A percentile compares a stretch with the other conserved stretches of the same genome.
These are phyloP conservation scores for Tetheella fluctuosa DNA, from an alignment of 2,888 invertebrate species.

Conservation along the genomic window DNA sequence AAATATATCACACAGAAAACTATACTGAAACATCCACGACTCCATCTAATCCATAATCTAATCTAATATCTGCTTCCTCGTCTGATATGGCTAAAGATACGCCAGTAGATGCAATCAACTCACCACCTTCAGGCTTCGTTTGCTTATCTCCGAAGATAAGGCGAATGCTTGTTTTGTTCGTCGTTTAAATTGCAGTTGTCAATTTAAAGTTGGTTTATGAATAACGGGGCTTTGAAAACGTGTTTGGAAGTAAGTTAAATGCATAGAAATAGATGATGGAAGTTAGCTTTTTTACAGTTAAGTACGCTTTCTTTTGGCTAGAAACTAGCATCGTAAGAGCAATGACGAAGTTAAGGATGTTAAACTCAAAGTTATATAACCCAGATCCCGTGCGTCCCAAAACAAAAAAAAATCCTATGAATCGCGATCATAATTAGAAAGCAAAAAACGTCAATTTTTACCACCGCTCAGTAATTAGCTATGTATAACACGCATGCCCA, in stretches of 20 bases:
- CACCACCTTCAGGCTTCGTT: conserved; percentile 37
- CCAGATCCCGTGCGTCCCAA: too few species aligned
- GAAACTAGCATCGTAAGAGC: too few species aligned
- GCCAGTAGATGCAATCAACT: conserved; percentile 37
- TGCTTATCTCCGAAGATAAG: conserved; percentile 38
- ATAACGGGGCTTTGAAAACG: background rate
- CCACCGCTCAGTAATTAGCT: too few species aligned
- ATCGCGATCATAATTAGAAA: too few species aligned
- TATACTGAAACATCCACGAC: background rate
- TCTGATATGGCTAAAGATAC: conserved; percentile 33
- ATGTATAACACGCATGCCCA: too few species aligned
- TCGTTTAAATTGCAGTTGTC: conserved; percentile 27
- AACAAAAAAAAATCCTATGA: too few species aligned
- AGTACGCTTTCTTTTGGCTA: too few species aligned
- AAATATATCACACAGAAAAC: conserved; percentile 13
- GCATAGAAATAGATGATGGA: background rate
- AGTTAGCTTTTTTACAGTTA: too few species aligned
- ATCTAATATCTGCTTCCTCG: conserved; percentile 21
- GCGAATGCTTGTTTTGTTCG: conserved; percentile 28
- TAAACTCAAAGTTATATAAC: too few species aligned
- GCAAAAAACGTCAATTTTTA: too few species aligned
- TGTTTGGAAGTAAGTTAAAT: background rate
- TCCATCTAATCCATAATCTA: background rate
- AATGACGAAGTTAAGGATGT: too few species aligned
- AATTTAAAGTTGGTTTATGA: conserved; percentile 14